Conservation (phyloP, 2,888 invertebrate species). For the Ormyrus rosae region DNA sequence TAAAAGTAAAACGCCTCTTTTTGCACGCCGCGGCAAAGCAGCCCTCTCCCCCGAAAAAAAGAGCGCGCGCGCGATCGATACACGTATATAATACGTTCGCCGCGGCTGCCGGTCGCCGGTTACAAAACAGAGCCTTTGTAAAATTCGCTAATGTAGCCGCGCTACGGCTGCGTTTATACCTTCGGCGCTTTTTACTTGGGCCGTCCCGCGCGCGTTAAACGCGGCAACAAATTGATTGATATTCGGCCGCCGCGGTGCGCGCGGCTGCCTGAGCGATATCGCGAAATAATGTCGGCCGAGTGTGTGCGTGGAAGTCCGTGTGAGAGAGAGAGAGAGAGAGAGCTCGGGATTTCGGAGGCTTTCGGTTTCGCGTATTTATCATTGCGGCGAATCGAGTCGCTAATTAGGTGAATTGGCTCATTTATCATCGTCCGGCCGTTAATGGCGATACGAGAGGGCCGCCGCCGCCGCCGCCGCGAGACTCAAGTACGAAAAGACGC, state of each 20-base stretch:
- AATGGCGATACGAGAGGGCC: conserved; percentile 54
- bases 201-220: conserved; percentile 61
- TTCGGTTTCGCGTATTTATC: conserved; percentile 47
- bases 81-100: no score
- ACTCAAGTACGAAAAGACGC: conserved; percentile 55
- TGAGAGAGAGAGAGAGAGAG: background rate
- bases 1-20: conserved; percentile 1
- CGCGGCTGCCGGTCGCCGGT: no score
- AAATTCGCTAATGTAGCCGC: conserved; percentile 14
- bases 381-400: conserved; percentile 56
- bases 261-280: conserved; percentile 2
- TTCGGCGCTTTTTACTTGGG: conserved; percentile 63
- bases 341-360: conserved; percentile 28
- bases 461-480: conserved; percentile 6
- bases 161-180: background rate
- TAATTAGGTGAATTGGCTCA: conserved; percentile 59
- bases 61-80: no score
- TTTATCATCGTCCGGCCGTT: conserved; percentile 58
- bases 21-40: no score
- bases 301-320: background rate
- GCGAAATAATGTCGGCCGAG: conserved; percentile 17
- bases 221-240: conserved; percentile 66
- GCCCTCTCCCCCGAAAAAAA: no score
- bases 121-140: conserved; percentile 14
- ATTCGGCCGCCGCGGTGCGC: conserved; percentile 57